Base-by-base conservation (phyloP, 2,113 vertebrate genomes). In the Oryzias woworae region DNA sequence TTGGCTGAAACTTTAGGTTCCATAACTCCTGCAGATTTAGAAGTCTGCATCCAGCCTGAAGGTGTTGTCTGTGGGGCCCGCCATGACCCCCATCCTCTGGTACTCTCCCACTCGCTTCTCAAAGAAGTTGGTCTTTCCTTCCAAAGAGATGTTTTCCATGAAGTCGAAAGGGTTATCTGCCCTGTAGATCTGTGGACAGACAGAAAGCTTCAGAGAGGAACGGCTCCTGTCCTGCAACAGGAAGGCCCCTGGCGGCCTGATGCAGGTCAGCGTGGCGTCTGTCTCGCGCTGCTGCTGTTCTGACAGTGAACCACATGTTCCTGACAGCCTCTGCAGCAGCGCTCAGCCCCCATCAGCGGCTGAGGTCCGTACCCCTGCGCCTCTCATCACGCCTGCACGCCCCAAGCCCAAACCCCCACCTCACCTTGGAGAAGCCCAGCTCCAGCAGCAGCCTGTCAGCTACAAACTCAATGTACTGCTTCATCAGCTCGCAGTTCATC, bases 61-160 rank as follows among this genome's bases (percentile, higher is more conserved):
- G 18, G 94, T 89, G 83, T 97, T 96, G 82, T 96, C 96, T 0
- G 89, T 89, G 6, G 93, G 5, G 0, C 92, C 94, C 0, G 95
- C 94, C 97, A 98, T 98, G 13, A 98, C 96, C 2, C 97, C 96
- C 97, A 99, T 98, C 81, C 93, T 92, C 90, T 99, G 97, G 82
- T 98, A 99, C 84, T 99, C 96, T 49, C 95, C 97, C 5, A 99
- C 96, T 41, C 95, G 84, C 91, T 99, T 99, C 92, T 99, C 97
- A 82, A 99, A 99, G 91, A 99, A 99, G 86, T 99, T 98, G 51
- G 62, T 64, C 51, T 64, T 64, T 17, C 62, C 62, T 90, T 98
- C 96, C 90, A 98, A 87, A 15, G 97, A 99, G 66, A 99, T 98
- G 85, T 99, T 99, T 84, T 99, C 97, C 96, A 99, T 99, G 88